Conservation (phyloP, 2,888 invertebrate genomes). For the Limnephilus lunatus region DNA sequence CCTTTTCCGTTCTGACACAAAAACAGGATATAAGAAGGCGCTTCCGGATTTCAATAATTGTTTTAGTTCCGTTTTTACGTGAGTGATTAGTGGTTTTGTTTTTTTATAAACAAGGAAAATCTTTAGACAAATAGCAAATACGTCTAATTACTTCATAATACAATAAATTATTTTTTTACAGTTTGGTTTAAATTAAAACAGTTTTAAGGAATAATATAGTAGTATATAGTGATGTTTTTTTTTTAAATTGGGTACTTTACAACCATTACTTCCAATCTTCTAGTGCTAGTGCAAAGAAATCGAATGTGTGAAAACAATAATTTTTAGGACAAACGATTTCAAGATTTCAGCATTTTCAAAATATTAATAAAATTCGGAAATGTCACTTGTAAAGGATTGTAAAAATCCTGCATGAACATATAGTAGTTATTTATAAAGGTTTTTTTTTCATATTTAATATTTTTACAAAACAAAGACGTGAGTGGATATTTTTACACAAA, state of each 20-base stretch:
- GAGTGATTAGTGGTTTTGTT: not conserved
- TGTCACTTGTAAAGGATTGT: no score
- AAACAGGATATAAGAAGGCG: not conserved
- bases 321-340: not conserved
- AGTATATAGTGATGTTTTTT: no score
- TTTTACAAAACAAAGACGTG: no score
- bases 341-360: not conserved
- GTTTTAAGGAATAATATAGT: not conserved
- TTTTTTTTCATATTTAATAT: no score
- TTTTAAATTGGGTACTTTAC: no score
- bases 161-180: not conserved
- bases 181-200: no score
- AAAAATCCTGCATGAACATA: no score
- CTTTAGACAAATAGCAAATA: not conserved
- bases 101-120: not conserved
- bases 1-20: constrained; percentile 21
- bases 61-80: not conserved
- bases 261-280: no score
- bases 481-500: no score
- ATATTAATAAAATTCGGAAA: not conserved
- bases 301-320: not conserved
- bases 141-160: not conserved
- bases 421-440: no score
- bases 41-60: constrained; percentile 9
- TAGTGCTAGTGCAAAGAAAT: no score